A percentile compares a stretch with the other conserved stretches of the same genome.
phyloP scores from a whole-genome alignment of 1,140 invertebrate species.

The Ostrea denselamellosa region DNA sequence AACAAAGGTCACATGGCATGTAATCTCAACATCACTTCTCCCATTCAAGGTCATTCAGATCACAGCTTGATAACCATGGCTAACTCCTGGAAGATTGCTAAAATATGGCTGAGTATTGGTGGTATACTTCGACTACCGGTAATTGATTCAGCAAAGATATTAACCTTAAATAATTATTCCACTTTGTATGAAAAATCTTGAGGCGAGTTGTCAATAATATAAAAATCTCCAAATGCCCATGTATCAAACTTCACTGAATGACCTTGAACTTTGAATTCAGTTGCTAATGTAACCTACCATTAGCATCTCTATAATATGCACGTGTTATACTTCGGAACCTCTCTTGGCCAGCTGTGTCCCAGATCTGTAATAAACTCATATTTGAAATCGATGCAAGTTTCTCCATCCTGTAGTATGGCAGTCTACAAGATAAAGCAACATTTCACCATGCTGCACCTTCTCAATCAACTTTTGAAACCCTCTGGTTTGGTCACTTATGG shows the following conservation, averaged over 20 bases:
- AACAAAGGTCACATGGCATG: conserved; percentile 85
- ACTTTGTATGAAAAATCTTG: too few relatives aligned
- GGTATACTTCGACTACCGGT: too few relatives aligned
- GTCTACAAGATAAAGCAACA: too few relatives aligned
- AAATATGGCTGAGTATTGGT: too few relatives aligned
- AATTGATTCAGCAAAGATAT: too few relatives aligned
- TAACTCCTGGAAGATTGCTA: neutral
- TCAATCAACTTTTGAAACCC: too few relatives aligned
- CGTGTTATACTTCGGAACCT: conserved; percentile 80
- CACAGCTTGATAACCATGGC: neutral
- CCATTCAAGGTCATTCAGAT: neutral
- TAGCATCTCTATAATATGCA: conserved; percentile 80
- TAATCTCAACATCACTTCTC: conserved; percentile 86
- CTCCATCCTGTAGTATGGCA: too few relatives aligned
- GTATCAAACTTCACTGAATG: conserved; percentile 18
- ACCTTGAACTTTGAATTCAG: neutral
- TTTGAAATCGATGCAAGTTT: neutral
- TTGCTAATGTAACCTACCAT: conserved; percentile 73
- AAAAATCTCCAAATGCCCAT: neutral
- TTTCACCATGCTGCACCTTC: too few relatives aligned
- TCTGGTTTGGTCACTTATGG: too few relatives aligned
- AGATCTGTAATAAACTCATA: conserved; percentile 76
- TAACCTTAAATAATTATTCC: too few relatives aligned
- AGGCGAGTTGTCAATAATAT: too few relatives aligned
- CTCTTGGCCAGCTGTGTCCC: conserved; percentile 81